Percentiles rank a stretch among this genome's conserved stretches.
Conservation (phyloP, 92 coral and sea anemone genomes). For the Blastomussa wellsi region DNA sequence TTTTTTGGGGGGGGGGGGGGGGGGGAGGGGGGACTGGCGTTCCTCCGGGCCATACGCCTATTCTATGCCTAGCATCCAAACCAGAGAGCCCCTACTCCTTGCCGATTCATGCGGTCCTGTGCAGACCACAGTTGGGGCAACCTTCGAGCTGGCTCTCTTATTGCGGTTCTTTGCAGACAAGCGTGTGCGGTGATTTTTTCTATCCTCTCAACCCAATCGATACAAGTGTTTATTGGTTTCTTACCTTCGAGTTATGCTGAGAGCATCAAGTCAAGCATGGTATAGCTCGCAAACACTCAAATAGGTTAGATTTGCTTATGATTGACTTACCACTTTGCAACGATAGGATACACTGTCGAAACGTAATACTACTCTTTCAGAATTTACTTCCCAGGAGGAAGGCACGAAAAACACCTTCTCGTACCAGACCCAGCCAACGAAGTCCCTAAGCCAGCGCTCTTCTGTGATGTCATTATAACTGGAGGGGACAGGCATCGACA, state of each 20-base stretch:
- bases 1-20: too few species aligned
- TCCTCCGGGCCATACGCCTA: too few species aligned
- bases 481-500: conserved; percentile 93
- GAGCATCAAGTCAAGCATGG: neutral
- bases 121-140: too few species aligned
- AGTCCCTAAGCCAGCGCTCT: conserved; percentile 81
- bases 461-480: conserved; percentile 91
- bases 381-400: conserved; percentile 55
- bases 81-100: too few species aligned
- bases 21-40: too few species aligned
- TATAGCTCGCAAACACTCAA: neutral
- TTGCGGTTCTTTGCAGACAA: too few species aligned
- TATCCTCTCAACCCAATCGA: neutral
- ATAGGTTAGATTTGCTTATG: too few species aligned
- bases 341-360: conserved; percentile 80
- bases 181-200: too few species aligned
- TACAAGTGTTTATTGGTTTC: neutral
- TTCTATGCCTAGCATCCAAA: too few species aligned
- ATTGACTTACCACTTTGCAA: conserved; percentile 76
- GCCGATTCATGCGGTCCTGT: too few species aligned
- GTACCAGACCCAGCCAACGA: conserved; percentile 93
- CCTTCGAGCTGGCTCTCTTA: too few species aligned
- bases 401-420: conserved; percentile 75
- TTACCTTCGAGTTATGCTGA: neutral
- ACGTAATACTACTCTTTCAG: conserved; percentile 65